Conservation (phyloP, 1,140 invertebrate genomes). For the Caenorhabditis briggsae region DNA sequence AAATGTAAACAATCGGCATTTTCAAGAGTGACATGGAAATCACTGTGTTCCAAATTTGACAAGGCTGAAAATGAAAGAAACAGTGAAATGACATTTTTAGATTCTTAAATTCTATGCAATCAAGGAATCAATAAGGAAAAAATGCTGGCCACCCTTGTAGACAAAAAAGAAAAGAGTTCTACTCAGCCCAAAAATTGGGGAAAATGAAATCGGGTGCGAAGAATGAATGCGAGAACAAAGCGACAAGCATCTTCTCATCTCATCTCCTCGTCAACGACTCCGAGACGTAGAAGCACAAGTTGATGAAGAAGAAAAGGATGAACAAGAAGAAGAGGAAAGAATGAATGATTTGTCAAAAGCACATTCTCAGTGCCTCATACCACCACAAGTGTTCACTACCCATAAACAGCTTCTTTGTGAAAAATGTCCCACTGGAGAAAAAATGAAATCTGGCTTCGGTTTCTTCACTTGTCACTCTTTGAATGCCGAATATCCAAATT, state of each 20-base stretch:
- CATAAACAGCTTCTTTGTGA: background rate
- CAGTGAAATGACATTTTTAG: background rate
- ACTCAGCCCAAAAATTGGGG: conserved; percentile 17
- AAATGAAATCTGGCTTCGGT: background rate
- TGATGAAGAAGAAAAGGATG: background rate
- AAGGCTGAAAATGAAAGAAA: background rate
- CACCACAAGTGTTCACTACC: conserved; percentile 40
- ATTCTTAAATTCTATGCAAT: background rate
- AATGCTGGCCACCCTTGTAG: background rate
- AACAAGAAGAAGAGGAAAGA: background rate
- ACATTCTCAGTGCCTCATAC: conserved; percentile 7
- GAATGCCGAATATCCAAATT: no score
- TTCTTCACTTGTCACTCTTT: no score
- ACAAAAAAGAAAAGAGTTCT: conserved; percentile 29
- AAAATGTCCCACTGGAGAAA: no score
- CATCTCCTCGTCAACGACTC: conserved; percentile 30
- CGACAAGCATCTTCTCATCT: conserved; percentile 39
- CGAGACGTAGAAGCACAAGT: conserved; percentile 44
- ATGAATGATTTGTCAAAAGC: conserved; percentile 47
- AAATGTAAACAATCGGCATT: background rate
- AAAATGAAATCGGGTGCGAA: conserved; percentile 48
- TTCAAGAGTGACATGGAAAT: background rate
- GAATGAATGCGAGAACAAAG: conserved; percentile 54
- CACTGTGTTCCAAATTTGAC: conserved; percentile 5
- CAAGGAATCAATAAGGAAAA: conserved; percentile 16